These are phyloP conservation scores for Quadriops clusia DNA, from an alignment of 2,888 invertebrate genomes.

Conservation along the genomic window DNA sequence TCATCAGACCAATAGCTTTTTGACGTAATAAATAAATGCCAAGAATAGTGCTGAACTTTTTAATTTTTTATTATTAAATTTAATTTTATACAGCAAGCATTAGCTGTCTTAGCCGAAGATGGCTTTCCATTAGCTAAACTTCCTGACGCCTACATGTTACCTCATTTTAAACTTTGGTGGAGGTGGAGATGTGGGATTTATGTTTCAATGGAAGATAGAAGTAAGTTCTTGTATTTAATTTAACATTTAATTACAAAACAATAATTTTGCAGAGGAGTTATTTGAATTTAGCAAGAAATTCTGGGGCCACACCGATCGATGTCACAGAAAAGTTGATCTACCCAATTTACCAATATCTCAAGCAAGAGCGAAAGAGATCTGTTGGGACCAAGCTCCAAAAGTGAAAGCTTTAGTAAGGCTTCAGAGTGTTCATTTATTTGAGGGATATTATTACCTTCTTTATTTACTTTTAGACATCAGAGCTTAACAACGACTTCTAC, in stretches of 20 bases:
- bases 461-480: slow-evolving; percentile 14
- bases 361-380: no score
- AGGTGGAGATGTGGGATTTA: slow-evolving; percentile 24
- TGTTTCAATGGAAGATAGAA: slow-evolving; percentile 24
- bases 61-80: no score
- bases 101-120: slow-evolving; percentile 29
- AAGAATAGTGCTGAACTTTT: no score
- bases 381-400: no score
- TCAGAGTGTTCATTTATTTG: slow-evolving; percentile 6
- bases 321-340: slow-evolving; percentile 11
- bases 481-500: slow-evolving; percentile 18
- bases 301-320: slow-evolving; percentile 24
- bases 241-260: slow-evolving; percentile 1
- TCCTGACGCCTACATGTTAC: slow-evolving; percentile 29
- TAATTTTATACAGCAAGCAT: slow-evolving; percentile 19
- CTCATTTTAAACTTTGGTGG: slow-evolving; percentile 34
- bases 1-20: no score
- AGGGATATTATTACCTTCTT: slow-evolving; percentile 10
- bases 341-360: no score
- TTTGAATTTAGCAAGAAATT: slow-evolving; percentile 6
- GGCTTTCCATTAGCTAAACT: slow-evolving; percentile 33
- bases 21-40: no score
- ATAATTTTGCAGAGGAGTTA: slow-evolving; percentile 1
- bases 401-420: no score
- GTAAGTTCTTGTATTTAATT: no score